phyloP scores from a whole-genome alignment of 2,888 invertebrate genomes.

The Cantharis nigra region DNA sequence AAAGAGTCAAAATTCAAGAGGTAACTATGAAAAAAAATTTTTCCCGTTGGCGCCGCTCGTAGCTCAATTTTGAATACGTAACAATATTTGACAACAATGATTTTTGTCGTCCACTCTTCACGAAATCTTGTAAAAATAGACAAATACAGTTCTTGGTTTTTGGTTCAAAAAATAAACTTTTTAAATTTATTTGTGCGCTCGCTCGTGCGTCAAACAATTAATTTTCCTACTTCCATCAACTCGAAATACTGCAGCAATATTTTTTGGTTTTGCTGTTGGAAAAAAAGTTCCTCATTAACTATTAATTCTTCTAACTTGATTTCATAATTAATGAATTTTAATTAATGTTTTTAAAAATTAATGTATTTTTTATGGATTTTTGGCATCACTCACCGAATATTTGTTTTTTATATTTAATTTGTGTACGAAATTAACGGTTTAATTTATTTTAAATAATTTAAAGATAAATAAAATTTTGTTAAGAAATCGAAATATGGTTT shows the following conservation, averaged over 20 bases:
- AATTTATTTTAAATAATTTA: background rate
- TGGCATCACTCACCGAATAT: background rate
- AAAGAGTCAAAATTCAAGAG: slow-evolving; percentile 74
- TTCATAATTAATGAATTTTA: background rate
- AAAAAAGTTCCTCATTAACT: background rate
- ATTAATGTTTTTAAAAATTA: background rate
- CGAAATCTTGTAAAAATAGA: background rate
- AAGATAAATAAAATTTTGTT: background rate
- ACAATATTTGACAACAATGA: background rate
- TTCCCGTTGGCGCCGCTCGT: background rate
- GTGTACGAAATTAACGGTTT: background rate
- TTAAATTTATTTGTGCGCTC: background rate
- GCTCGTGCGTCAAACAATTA: background rate
- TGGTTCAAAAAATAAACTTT: background rate
- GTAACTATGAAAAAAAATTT: slow-evolving; percentile 59
- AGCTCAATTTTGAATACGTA: background rate
- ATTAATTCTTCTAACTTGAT: background rate
- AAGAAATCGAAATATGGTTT: background rate
- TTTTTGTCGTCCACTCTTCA: background rate
- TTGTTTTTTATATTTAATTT: background rate
- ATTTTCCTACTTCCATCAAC: background rate
- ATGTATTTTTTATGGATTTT: background rate
- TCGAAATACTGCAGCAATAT: background rate
- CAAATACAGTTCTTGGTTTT: background rate
- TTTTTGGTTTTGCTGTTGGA: background rate